Percentiles rank a stretch among this genome's conserved stretches.
Evolutionary conservation across 2,113 vertebrate species (phyloP).

Genomic region (Poeciliopsis turrubarensis): DNA sequence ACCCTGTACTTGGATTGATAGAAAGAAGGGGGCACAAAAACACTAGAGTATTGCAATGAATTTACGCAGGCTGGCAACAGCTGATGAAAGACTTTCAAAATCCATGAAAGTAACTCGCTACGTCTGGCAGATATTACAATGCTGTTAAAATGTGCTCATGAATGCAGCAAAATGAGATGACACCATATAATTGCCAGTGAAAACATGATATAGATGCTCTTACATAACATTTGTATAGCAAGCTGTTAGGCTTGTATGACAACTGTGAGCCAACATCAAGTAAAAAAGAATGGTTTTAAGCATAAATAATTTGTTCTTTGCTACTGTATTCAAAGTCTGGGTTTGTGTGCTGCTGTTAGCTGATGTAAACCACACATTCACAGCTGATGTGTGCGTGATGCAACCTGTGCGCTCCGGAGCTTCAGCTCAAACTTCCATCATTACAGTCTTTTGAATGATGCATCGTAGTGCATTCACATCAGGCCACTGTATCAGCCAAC

Average conservation of each 20-base stretch:
- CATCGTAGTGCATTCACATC: slow-evolving; percentile 34
- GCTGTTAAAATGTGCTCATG: neutral
- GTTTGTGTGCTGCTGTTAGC: slow-evolving; percentile 2
- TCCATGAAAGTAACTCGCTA: neutral
- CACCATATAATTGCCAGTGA: neutral
- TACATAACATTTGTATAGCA: neutral
- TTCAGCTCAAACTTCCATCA: slow-evolving; percentile 28
- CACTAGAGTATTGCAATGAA: neutral
- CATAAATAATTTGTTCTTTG: too few species aligned
- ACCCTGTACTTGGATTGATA: neutral
- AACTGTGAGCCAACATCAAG: too few species aligned
- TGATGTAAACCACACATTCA: slow-evolving; percentile 62
- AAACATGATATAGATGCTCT: neutral
- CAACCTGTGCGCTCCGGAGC: slow-evolving; percentile 25
- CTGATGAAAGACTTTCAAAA: slow-evolving; percentile 1
- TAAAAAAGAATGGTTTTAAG: neutral
- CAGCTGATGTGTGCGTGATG: slow-evolving; percentile 47
- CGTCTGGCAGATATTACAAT: neutral
- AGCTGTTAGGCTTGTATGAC: neutral
- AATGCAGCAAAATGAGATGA: neutral
- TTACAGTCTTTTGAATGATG: slow-evolving; percentile 40
- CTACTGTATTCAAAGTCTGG: neutral
- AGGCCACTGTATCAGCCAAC: slow-evolving; percentile 26
- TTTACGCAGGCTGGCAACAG: neutral
- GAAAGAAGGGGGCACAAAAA: neutral